These are phyloP conservation scores for Fundulus diaphanus DNA, from an alignment of 2,797 vertebrate genomes.

Conservation along the genomic window DNA sequence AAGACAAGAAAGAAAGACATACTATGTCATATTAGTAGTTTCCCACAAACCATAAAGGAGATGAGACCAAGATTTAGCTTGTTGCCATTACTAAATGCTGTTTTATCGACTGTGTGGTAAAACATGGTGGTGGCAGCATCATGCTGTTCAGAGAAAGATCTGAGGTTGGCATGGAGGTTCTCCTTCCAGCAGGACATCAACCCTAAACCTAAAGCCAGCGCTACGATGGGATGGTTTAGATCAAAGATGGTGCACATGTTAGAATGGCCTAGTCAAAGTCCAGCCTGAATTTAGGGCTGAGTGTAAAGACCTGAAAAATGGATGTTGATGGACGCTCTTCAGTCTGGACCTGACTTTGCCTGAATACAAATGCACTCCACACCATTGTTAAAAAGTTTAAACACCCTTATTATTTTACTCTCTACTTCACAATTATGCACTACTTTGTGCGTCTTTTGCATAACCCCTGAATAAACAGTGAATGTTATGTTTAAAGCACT, in stretches of 20 bases:
- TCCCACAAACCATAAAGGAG: no score
- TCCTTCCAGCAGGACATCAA: no score
- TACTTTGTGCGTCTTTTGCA: neutral
- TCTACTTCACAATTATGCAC: neutral
- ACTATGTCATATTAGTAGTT: no score
- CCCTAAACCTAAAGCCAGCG: no score
- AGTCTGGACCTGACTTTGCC: neutral
- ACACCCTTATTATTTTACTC: neutral
- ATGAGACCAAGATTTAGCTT: no score
- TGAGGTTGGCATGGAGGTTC: no score
- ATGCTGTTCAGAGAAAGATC: no score
- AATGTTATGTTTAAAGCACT: no score
- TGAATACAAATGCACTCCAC: neutral
- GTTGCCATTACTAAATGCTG: no score
- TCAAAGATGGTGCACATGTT: neutral
- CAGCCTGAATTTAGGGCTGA: neutral
- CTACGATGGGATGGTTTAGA: neutral
- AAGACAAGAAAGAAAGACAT: no score
- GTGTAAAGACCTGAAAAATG: neutral
- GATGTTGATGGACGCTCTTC: neutral
- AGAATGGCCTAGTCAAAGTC: neutral
- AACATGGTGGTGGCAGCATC: no score
- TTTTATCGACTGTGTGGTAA: no score
- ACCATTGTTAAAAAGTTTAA: neutral
- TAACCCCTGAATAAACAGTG: neutral